Evolutionary conservation across 1,140 invertebrate genomes (phyloP).

Genomic region (Wasmannia auropunctata): DNA sequence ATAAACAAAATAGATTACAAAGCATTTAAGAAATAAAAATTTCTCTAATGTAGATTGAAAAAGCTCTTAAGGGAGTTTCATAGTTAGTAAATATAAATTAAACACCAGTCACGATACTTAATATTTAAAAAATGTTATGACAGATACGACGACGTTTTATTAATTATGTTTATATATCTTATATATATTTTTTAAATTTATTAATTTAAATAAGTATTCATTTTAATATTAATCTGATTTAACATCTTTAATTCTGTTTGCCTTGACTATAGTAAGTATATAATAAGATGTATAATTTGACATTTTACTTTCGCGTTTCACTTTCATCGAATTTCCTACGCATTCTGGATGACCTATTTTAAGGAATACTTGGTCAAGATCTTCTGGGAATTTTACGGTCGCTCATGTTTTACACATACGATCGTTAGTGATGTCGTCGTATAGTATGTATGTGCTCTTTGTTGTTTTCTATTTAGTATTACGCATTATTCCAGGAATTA

Average conservation of each 20-base stretch:
- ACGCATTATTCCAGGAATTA: background rate
- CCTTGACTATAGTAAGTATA: too few relatives aligned
- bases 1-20: background rate
- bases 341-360: background rate
- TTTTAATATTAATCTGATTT: background rate
- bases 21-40: background rate
- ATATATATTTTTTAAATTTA: too few relatives aligned
- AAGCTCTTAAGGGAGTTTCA: background rate
- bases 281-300: background rate
- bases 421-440: background rate
- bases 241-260: background rate
- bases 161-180: conserved; percentile 11
- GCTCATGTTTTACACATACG: background rate
- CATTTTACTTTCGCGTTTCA: background rate
- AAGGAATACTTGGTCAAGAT: background rate
- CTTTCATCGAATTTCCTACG: background rate
- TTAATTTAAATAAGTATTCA: background rate
- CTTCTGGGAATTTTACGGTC: background rate
- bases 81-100: background rate
- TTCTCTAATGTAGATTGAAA: background rate
- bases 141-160: background rate
- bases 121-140: background rate
- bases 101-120: background rate
- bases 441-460: background rate
- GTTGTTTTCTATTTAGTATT: conserved; percentile 13